phyloP scores from a whole-genome alignment of 2,113 vertebrate genomes.

The Lophius piscatorius region DNA sequence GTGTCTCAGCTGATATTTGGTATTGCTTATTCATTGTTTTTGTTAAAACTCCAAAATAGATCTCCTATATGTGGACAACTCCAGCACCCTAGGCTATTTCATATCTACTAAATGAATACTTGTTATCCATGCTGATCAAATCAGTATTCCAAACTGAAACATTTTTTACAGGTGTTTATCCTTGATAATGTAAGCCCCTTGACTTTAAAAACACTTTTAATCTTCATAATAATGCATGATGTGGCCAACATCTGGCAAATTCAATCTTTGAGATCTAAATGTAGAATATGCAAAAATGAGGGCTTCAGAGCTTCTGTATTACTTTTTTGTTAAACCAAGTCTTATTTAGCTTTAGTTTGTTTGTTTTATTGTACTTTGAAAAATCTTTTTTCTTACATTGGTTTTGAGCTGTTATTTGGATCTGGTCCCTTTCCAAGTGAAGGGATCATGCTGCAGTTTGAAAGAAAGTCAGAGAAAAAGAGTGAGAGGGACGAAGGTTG shows the following conservation, averaged over 20 bases:
- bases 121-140: constrained; percentile 11
- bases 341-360: constrained; percentile 43
- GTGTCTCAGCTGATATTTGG: constrained; percentile 31
- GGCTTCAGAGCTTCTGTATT: constrained; percentile 13
- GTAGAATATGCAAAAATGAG: too few relatives aligned
- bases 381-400: constrained; percentile 78
- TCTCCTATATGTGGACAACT: too few relatives aligned
- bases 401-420: constrained; percentile 80
- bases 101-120: constrained; percentile 12
- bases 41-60: constrained; percentile 32
- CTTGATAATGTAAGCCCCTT: constrained; percentile 6
- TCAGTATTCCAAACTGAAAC: constrained; percentile 16
- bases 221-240: too few relatives aligned
- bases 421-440: constrained; percentile 77
- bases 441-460: constrained; percentile 78
- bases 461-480: constrained; percentile 76
- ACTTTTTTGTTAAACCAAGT: constrained; percentile 32
- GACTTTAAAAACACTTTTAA: neutral
- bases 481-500: constrained; percentile 69
- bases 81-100: too few relatives aligned
- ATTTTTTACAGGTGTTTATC: constrained; percentile 14
- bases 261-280: too few relatives aligned
- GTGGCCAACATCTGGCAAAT: too few relatives aligned
- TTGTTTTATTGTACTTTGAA: constrained; percentile 57
- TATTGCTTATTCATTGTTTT: constrained; percentile 17